phyloP scores from a whole-genome alignment of 2,113 vertebrate genomes.

The Nipponia nippon region DNA sequence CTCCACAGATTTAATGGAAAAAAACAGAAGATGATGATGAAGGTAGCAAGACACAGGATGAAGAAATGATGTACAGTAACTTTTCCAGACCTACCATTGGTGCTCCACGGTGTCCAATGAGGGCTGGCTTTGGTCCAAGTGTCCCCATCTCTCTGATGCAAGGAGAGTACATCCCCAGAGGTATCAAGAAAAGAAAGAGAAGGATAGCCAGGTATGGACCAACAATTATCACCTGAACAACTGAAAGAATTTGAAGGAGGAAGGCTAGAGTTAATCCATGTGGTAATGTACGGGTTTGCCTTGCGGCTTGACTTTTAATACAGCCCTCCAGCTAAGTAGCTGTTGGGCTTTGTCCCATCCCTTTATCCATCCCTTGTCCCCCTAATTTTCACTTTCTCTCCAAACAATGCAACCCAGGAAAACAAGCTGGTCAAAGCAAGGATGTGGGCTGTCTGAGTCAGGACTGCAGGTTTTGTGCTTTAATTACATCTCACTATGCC shows the following conservation, averaged over 20 bases:
- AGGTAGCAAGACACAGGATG: not conserved
- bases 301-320: not conserved
- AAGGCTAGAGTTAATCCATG: slow-evolving; percentile 55
- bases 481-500: not conserved
- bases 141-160: slow-evolving; percentile 84
- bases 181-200: slow-evolving; percentile 84
- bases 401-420: not conserved
- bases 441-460: not conserved
- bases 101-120: slow-evolving; percentile 90
- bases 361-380: not conserved
- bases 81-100: slow-evolving; percentile 83
- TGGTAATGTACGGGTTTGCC: rapidly evolving
- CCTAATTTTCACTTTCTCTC: not conserved
- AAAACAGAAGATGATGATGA: not conserved
- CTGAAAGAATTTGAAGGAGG: slow-evolving; percentile 72
- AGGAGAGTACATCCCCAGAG: slow-evolving; percentile 89
- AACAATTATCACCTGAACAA: slow-evolving; percentile 78
- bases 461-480: not conserved
- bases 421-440: not conserved
- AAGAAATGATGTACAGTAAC: not conserved
- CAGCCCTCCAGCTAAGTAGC: not conserved
- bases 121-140: slow-evolving; percentile 81
- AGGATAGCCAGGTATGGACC: slow-evolving; percentile 82
- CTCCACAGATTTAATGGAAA: not conserved
- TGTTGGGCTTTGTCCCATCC: not conserved